Percentiles rank a stretch among this genome's conserved stretches.
Evolutionary conservation across 2,113 vertebrate species (phyloP).

Genomic region (Uria lomvia): DNA sequence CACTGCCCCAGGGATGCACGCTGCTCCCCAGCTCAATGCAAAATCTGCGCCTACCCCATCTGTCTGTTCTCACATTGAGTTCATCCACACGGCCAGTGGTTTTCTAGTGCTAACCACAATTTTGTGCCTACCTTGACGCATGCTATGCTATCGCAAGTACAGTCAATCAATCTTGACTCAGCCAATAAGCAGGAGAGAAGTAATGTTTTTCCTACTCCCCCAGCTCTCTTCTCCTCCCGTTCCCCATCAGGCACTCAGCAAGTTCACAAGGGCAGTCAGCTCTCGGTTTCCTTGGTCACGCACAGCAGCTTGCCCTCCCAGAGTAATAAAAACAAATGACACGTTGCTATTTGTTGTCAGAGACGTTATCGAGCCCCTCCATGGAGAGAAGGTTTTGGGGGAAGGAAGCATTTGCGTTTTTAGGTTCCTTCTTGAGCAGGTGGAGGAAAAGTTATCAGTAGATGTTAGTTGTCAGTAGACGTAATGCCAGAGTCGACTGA

Average conservation of each 20-base stretch:
- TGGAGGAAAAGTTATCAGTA: not conserved
- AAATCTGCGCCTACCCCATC: not conserved
- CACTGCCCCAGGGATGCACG: not conserved
- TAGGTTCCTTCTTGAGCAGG: not conserved
- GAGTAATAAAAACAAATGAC: conserved; percentile 68
- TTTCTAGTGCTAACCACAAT: conserved; percentile 25
- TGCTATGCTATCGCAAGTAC: not conserved
- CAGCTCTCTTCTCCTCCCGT: conserved; percentile 42
- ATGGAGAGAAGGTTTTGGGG: not conserved
- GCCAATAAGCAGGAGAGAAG: conserved; percentile 52
- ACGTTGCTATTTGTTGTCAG: conserved; percentile 47
- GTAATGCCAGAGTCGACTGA: not conserved
- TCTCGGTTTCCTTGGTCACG: conserved; percentile 67
- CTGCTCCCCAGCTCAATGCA: not conserved
- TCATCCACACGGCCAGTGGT: not conserved
- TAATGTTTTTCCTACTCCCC: conserved; percentile 47
- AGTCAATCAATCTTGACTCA: conserved; percentile 41
- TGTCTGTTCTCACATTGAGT: not conserved
- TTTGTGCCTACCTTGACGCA: not conserved
- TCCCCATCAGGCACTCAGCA: conserved; percentile 59
- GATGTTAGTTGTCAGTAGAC: not conserved
- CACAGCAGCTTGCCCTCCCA: conserved; percentile 60
- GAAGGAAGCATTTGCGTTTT: not conserved
- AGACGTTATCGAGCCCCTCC: not conserved
- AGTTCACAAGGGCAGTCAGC: conserved; percentile 64